These are phyloP conservation scores for Lasioglossum pauxillum DNA, from an alignment of 2,888 invertebrate genomes.

Conservation along the genomic window DNA sequence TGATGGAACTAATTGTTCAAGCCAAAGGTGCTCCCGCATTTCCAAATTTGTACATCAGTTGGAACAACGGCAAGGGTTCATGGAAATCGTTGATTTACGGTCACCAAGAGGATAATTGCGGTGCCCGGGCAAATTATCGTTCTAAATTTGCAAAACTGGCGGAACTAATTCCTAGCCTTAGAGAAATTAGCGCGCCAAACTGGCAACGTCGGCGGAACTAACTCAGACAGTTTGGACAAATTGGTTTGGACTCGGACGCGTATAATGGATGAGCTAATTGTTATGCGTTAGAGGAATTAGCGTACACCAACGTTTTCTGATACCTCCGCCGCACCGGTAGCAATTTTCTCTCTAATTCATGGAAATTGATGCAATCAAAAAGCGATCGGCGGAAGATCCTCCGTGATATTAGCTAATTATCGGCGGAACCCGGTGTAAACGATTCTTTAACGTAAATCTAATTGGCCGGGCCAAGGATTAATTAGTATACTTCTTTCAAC, in stretches of 20 bases:
- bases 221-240: slow-evolving; percentile 16
- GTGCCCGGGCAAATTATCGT: slow-evolving; percentile 11
- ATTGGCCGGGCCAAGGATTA: background rate
- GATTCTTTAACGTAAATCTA: background rate
- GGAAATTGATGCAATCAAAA: background rate
- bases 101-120: background rate
- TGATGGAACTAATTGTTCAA: background rate
- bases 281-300: background rate
- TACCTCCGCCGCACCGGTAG: background rate
- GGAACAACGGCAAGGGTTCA: background rate
- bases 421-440: background rate
- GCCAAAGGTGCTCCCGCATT: background rate
- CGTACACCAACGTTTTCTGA: background rate
- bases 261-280: background rate
- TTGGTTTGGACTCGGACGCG: slow-evolving; percentile 1
- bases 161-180: slow-evolving; percentile 17
- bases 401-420: background rate
- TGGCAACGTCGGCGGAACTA: slow-evolving; percentile 21
- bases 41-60: background rate
- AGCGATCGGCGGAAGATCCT: background rate
- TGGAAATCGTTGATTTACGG: background rate
- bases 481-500: background rate
- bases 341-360: background rate
- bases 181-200: slow-evolving; percentile 23
- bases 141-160: slow-evolving; percentile 13